phyloP scores from a whole-genome alignment of 2,888 invertebrate genomes.

The Tanaodytes sp. region DNA sequence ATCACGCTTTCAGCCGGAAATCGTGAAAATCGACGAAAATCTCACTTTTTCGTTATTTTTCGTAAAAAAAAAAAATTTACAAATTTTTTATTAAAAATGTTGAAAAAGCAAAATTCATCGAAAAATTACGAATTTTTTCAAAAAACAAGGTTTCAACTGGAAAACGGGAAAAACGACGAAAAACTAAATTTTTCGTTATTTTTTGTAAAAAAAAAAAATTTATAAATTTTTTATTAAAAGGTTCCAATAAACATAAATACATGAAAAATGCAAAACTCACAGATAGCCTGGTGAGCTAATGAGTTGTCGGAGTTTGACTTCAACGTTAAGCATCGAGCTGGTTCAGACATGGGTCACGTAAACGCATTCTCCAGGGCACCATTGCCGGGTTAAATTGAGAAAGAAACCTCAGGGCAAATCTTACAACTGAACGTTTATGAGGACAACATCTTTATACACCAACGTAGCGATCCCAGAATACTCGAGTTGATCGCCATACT shows the following conservation, averaged over 20 bases:
- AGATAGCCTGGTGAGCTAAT: conserved; percentile 53
- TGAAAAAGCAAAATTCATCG: too few species aligned
- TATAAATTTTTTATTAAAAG: too few species aligned
- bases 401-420: neutral
- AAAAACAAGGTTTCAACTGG: too few species aligned
- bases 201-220: too few species aligned
- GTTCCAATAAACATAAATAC: conserved; percentile 50
- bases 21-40: too few species aligned
- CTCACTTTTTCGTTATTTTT: too few species aligned
- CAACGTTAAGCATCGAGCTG: conserved; percentile 37
- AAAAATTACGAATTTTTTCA: too few species aligned
- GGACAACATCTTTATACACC: conserved; percentile 11
- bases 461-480: neutral
- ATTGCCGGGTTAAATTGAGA: neutral
- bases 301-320: conserved; percentile 49
- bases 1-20: too few species aligned
- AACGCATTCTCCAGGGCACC: conserved; percentile 56
- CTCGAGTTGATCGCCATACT: neutral
- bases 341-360: conserved; percentile 52
- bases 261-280: conserved; percentile 47
- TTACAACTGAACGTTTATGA: neutral
- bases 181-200: too few species aligned
- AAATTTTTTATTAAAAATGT: too few species aligned
- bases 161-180: too few species aligned
- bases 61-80: too few species aligned